Base-by-base conservation (phyloP, 2,888 invertebrate genomes). In the Julus scandinavius region DNA sequence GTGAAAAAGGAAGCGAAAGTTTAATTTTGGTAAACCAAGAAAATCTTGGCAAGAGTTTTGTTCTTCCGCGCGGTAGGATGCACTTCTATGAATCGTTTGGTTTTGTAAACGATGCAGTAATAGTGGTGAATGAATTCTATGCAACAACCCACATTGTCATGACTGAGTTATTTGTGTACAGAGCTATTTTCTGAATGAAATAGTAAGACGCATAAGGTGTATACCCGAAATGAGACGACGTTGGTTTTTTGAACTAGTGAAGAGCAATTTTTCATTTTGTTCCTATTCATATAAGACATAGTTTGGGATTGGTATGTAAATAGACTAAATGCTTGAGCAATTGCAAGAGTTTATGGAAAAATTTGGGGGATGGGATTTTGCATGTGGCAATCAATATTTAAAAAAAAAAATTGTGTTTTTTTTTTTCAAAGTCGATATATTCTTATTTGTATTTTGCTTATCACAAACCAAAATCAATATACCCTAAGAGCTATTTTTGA, bases 21-120 rank as follows among this genome's bases (percentile, higher is more conserved):
- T 63, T 63, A 63, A 17, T 63, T 63, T 63, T 63, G 63, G 63
- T 63, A 63, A 63, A 63, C 63, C 63, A n/a, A n/a, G 17, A 63
- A 63, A 63, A n/a, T 63, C 63, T 63, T 63, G 63, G 63, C 63
- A 63, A 63, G 63, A 63, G 63, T n/a, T 63, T 63, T 63, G 63
- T 63, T n/a, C 63, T 63, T n/a, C 17, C n/a, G 63, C 63, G 17
- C 63, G 63, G 63, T 63, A 63, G 63, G 63, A 63, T 63, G 63
- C 63, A 63, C 63, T 63, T 63, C 17, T n/a, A 63, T n/a, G 63
- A n/a, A 63, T n/a, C 63, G 63, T 63, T 63, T n/a, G 63, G 17
- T 63, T 63, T 63, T 63, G 63, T n/a, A 63, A 63, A 63, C 63
- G 63, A 63, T 63, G 63, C 63, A 2, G n/a, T 63, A 17, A 6